phyloP scores from a whole-genome alignment of 2,888 invertebrate species.

The Ophioninae sp. region DNA sequence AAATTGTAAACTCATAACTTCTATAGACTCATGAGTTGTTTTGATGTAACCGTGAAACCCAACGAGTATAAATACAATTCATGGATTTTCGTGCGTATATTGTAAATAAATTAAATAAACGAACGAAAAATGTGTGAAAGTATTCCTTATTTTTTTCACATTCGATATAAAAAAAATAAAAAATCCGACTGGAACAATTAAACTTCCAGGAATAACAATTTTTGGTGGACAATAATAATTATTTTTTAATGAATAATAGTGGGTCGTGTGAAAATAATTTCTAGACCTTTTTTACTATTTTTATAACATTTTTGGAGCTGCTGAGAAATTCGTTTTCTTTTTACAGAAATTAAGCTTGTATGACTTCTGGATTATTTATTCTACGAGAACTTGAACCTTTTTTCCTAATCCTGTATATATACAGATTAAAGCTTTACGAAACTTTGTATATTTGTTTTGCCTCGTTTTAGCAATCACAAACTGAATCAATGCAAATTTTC shows the following conservation, averaged over 20 bases:
- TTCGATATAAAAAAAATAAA: not conserved
- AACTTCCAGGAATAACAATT: not conserved
- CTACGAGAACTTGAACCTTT: too few relatives aligned
- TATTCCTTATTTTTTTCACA: conserved; percentile 4
- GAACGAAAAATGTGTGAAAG: conserved; percentile 1
- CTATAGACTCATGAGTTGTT: not conserved
- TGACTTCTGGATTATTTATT: too few relatives aligned
- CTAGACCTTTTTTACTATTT: too few relatives aligned
- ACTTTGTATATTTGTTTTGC: too few relatives aligned
- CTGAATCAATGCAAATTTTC: too few relatives aligned
- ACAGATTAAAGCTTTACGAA: too few relatives aligned
- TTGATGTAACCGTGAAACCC: conserved; percentile 17
- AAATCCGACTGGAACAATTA: not conserved
- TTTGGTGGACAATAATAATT: not conserved
- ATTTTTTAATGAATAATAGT: not conserved
- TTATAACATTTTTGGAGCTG: too few relatives aligned
- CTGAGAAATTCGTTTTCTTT: too few relatives aligned
- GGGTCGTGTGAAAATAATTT: too few relatives aligned
- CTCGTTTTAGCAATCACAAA: too few relatives aligned
- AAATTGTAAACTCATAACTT: conserved; percentile 16
- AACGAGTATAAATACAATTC: conserved; percentile 3
- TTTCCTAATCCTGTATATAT: too few relatives aligned
- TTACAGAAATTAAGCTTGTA: too few relatives aligned
- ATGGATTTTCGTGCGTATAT: conserved; percentile 33
- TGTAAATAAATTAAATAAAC: conserved; percentile 51